Conservation (phyloP, 2,113 vertebrate genomes). For the Thunnus thynnus region DNA sequence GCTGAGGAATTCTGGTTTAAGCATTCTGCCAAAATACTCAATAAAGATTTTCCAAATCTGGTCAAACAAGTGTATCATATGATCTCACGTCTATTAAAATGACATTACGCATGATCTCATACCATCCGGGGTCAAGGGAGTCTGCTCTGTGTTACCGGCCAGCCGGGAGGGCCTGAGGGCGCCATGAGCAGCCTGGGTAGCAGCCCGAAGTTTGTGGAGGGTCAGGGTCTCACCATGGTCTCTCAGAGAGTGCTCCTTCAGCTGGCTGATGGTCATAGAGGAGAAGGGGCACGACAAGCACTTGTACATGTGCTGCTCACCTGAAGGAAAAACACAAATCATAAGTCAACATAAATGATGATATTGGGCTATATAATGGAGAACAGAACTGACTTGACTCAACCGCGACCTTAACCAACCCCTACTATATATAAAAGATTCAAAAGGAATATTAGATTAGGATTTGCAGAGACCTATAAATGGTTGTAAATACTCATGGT, state of each 20-base stretch:
- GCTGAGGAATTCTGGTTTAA: not conserved
- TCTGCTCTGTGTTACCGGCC: slow-evolving; percentile 58
- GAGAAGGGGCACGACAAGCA: slow-evolving; percentile 96
- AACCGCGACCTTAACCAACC: not conserved
- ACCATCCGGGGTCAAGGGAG: slow-evolving; percentile 68
- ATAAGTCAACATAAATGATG: not conserved
- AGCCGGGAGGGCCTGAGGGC: slow-evolving; percentile 81
- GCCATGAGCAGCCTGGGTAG: slow-evolving; percentile 89
- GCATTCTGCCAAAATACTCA: not conserved
- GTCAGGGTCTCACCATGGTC: slow-evolving; percentile 95
- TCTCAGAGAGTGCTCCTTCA: slow-evolving; percentile 97
- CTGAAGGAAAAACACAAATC: slow-evolving; percentile 72
- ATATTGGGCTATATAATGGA: no score
- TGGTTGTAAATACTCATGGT: not conserved
- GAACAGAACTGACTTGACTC: no score
- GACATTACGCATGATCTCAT: slow-evolving; percentile 34
- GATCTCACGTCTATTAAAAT: not conserved
- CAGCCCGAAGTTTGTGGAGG: slow-evolving; percentile 91
- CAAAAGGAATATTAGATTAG: not conserved
- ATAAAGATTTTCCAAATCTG: slow-evolving; percentile 14
- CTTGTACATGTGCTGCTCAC: slow-evolving; percentile 97
- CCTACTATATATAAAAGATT: not conserved
- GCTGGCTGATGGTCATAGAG: slow-evolving; percentile 96
- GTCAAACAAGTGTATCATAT: not conserved
- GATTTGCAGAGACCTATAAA: not conserved